Percentiles rank a stretch among this genome's conserved stretches.
phyloP scores from a whole-genome alignment of 2,888 invertebrate species.

The Lithophane ornitopus region DNA sequence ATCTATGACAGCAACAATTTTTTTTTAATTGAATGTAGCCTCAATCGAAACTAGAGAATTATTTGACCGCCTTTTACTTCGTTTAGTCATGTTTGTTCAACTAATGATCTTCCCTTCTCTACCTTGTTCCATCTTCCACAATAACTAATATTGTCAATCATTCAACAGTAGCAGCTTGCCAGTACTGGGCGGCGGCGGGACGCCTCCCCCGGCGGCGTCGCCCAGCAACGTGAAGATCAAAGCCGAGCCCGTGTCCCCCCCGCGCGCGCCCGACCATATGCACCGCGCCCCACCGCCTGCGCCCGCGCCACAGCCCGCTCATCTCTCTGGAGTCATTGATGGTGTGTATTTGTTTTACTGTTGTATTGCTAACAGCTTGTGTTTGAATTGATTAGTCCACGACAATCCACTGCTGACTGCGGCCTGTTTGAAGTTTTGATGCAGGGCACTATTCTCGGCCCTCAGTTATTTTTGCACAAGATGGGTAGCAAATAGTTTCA shows the following conservation, averaged over 20 bases:
- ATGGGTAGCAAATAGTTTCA: neutral
- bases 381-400: neutral
- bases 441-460: conserved; percentile 1
- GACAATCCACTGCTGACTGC: neutral
- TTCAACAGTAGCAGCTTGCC: conserved; percentile 92
- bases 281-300: conserved; percentile 88
- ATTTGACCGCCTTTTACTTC: neutral
- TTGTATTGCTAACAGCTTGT: conserved; percentile 26
- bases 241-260: conserved; percentile 98
- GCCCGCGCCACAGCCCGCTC: conserved; percentile 86
- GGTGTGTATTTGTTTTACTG: conserved; percentile 72
- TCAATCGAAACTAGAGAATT: neutral
- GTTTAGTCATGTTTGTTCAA: neutral
- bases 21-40: neutral
- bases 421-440: neutral
- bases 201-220: conserved; percentile 94
- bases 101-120: neutral
- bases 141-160: conserved; percentile 35
- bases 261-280: conserved; percentile 94
- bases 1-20: neutral
- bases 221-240: conserved; percentile 97
- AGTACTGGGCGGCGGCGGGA: conserved; percentile 93
- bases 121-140: neutral
- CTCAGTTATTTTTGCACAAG: neutral
- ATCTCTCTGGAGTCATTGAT: conserved; percentile 86